Percentiles rank a stretch among this genome's conserved stretches.
Evolutionary conservation across 2,113 vertebrate species (phyloP).

Genomic region (Pionites leucogaster): DNA sequence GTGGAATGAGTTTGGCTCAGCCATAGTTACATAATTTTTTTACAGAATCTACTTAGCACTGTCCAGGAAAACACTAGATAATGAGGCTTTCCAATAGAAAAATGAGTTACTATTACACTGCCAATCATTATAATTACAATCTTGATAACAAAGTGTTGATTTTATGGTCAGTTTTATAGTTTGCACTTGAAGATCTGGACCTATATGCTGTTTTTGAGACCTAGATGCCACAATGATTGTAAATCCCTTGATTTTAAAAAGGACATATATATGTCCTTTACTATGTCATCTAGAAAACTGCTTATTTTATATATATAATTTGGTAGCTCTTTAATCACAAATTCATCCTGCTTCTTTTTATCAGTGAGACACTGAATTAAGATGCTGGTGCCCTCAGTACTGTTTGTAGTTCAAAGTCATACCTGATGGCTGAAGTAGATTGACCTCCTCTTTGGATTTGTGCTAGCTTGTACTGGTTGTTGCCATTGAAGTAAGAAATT

Average conservation of each 20-base stretch:
- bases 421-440: neutral
- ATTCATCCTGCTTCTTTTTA: neutral
- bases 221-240: neutral
- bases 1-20: neutral
- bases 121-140: conserved; percentile 20
- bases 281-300: neutral
- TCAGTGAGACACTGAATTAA: neutral
- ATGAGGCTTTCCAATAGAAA: conserved; percentile 48
- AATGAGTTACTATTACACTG: conserved; percentile 30
- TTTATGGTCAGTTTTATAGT: conserved; percentile 26
- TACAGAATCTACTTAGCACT: neutral
- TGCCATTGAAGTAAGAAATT: neutral
- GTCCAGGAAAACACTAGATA: conserved; percentile 49
- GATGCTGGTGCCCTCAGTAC: neutral
- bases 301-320: neutral
- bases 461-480: neutral
- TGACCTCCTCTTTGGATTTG: neutral
- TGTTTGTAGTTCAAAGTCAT: neutral
- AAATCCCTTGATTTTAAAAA: neutral
- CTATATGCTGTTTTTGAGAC: neutral
- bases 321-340: neutral
- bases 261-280: neutral
- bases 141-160: neutral
- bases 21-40: neutral
- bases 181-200: neutral